A percentile compares a stretch with the other conserved stretches of the same genome.
Conservation (phyloP, 2,888 invertebrate species). For the Mamestra brassicae region DNA sequence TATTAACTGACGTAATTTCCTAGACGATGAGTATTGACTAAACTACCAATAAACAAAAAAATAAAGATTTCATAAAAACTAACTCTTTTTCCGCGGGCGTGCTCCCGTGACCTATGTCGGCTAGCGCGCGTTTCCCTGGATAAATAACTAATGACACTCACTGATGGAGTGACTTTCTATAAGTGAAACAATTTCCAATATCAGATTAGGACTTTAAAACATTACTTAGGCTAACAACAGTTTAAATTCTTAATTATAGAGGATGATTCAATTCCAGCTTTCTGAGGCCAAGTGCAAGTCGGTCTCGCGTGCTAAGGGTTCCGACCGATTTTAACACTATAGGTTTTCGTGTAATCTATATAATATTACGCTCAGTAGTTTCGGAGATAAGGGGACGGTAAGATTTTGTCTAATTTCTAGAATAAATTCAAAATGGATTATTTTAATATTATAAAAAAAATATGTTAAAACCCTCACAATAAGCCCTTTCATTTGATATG, state of each 20-base stretch:
- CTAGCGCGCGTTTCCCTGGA: background rate
- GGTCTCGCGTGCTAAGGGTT: no score
- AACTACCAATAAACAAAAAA: background rate
- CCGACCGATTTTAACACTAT: no score
- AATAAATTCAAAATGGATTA: no score
- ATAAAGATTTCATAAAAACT: background rate
- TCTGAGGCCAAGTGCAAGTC: no score
- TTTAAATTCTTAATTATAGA: background rate
- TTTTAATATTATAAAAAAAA: no score
- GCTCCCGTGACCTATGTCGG: background rate
- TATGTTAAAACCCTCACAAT: no score
- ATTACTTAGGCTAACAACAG: background rate
- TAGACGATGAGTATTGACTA: background rate
- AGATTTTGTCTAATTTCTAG: no score
- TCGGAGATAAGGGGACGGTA: no score
- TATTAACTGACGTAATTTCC: conserved; percentile 9
- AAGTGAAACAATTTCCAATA: no score
- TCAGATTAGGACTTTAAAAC: background rate
- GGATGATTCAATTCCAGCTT: background rate
- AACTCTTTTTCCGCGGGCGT: background rate
- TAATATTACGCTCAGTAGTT: no score
- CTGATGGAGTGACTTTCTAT: background rate
- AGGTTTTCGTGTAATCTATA: no score
- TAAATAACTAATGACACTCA: background rate
- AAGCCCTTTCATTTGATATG: no score